Evolutionary conservation across 2,888 invertebrate genomes (phyloP).

Genomic region (Xanthia icteritia): DNA sequence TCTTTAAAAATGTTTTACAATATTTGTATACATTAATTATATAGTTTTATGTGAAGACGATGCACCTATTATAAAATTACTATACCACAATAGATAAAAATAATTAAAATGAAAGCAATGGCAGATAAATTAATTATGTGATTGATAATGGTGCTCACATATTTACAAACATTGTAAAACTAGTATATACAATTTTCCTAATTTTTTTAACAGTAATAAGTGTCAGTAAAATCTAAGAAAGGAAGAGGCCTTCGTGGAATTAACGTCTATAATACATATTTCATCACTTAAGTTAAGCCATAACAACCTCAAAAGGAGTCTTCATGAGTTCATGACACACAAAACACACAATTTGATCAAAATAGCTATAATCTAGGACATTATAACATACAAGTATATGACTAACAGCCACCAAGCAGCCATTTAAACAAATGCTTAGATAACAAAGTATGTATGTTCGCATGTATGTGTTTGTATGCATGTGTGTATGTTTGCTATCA

Average conservation of each 20-base stretch:
- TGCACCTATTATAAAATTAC: too few species aligned
- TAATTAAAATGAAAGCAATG: too few species aligned
- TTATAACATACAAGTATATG: slow-evolving; percentile 34
- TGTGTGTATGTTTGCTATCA: slow-evolving; percentile 63
- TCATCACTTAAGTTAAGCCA: slow-evolving; percentile 5
- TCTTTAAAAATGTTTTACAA: too few species aligned
- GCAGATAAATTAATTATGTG: too few species aligned
- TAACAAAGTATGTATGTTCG: slow-evolving; percentile 42
- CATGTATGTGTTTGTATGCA: slow-evolving; percentile 23
- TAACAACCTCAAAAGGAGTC: neutral
- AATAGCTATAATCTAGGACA: slow-evolving; percentile 44
- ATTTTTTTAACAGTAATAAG: too few species aligned
- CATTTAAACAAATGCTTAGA: slow-evolving; percentile 62
- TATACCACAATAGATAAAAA: too few species aligned
- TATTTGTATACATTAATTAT: too few species aligned
- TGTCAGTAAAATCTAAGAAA: neutral
- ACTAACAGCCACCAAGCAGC: slow-evolving; percentile 44
- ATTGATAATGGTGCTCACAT: too few species aligned
- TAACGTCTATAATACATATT: slow-evolving; percentile 1
- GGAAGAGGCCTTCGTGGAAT: neutral
- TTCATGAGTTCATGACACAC: slow-evolving; percentile 6
- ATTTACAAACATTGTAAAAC: too few species aligned
- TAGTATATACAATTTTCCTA: too few species aligned
- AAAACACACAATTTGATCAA: slow-evolving; percentile 47
- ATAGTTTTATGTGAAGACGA: too few species aligned